A percentile compares a stretch with the other conserved stretches of the same genome.
Evolutionary conservation across 2,797 vertebrate species (phyloP).

Genomic region (Rhynchotus rufescens): DNA sequence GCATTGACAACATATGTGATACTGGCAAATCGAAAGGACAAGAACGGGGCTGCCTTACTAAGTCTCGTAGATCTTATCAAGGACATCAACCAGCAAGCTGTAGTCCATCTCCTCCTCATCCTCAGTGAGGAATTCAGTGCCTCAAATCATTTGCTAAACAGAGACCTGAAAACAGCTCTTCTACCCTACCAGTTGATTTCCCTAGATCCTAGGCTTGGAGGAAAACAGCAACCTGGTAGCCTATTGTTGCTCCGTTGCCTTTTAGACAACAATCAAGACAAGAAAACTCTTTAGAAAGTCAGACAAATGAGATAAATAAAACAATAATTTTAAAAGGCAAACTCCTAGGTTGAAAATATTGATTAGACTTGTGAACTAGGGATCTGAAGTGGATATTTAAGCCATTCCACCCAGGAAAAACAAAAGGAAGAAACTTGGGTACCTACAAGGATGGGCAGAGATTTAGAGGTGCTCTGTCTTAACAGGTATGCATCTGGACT

Average conservation of each 20-base stretch:
- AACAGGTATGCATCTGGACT: accelerated
- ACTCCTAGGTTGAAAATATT: background rate
- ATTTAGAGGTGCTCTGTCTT: background rate
- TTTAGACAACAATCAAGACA: accelerated
- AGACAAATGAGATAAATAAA: accelerated
- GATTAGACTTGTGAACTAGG: background rate
- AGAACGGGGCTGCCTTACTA: accelerated
- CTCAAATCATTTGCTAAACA: background rate
- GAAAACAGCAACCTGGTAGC: background rate
- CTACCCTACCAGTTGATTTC: background rate
- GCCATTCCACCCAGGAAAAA: background rate
- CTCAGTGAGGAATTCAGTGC: background rate
- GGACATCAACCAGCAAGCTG: background rate
- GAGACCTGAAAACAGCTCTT: background rate
- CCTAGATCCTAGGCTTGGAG: accelerated
- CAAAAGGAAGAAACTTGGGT: background rate
- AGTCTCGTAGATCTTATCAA: background rate
- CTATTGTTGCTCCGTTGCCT: accelerated
- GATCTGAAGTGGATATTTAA: accelerated
- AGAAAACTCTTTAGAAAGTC: accelerated
- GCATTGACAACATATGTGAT: accelerated
- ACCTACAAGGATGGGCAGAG: accelerated
- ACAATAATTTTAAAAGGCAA: background rate
- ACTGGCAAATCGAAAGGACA: accelerated
- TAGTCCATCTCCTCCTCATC: background rate